Conservation (phyloP, 2,797 vertebrate species). For the Chelon labrosus region DNA sequence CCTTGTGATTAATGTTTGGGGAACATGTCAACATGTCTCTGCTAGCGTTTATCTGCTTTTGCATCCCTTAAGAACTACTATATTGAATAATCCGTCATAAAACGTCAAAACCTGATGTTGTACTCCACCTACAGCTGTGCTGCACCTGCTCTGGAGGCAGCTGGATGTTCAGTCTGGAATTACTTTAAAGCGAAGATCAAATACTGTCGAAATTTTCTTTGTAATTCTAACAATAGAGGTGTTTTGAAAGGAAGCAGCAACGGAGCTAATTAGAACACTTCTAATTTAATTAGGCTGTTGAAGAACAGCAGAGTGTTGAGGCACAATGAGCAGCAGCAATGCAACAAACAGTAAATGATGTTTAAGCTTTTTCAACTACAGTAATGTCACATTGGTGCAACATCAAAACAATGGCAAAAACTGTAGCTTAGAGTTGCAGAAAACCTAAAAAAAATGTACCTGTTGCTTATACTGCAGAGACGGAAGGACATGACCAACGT, state of each 20-base stretch:
- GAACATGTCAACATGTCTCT: too few relatives aligned
- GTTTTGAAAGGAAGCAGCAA: constrained; percentile 11
- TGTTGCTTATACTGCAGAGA: too few relatives aligned
- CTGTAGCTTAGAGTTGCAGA: too few relatives aligned
- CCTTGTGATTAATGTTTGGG: too few relatives aligned
- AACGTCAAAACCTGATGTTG: not conserved
- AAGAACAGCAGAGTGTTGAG: constrained; percentile 2
- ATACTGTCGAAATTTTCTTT: constrained; percentile 10
- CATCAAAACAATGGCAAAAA: too few relatives aligned
- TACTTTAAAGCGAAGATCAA: not conserved
- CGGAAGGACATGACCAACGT: too few relatives aligned
- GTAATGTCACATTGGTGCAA: too few relatives aligned
- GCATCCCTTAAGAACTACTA: not conserved
- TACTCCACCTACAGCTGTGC: not conserved
- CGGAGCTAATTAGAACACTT: constrained; percentile 17
- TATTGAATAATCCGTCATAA: not conserved
- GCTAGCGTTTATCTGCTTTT: not conserved
- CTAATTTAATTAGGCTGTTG: constrained; percentile 21
- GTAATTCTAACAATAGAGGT: constrained; percentile 1
- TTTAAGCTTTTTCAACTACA: not conserved
- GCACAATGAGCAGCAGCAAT: not conserved
- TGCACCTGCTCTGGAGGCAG: not conserved
- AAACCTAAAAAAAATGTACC: too few relatives aligned
- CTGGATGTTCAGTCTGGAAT: not conserved
- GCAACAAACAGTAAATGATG: constrained; percentile 1